phyloP scores from a whole-genome alignment of 2,888 invertebrate genomes.

The Microctonus aethiopoides region DNA sequence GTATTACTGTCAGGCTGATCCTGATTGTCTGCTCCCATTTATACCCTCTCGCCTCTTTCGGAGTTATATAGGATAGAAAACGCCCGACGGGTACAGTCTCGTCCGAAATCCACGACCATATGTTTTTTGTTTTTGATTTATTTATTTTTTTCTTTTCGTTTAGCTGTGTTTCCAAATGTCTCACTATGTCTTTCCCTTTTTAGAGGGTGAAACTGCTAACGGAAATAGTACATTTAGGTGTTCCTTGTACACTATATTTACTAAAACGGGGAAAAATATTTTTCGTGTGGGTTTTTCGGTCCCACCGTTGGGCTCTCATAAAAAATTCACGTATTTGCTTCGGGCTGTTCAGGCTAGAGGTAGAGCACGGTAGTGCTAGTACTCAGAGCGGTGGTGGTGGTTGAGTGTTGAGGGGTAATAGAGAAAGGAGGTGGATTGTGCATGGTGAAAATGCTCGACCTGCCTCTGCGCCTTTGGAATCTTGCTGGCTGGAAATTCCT shows the following conservation, averaged over 20 bases:
- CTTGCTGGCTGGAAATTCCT: slow-evolving; percentile 28
- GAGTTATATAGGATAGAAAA: background rate
- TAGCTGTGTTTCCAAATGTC: background rate
- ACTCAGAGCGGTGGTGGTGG: background rate
- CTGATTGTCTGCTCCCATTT: slow-evolving; percentile 38
- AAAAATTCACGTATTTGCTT: slow-evolving; percentile 32
- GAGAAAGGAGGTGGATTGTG: background rate
- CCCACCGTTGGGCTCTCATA: background rate
- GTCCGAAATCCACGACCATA: slow-evolving; percentile 4
- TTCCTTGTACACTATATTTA: background rate
- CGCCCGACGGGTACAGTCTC: slow-evolving; percentile 8
- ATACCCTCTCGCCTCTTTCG: slow-evolving; percentile 7
- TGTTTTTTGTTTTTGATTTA: background rate
- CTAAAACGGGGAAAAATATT: background rate
- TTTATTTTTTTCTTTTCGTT: background rate
- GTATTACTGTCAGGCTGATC: slow-evolving; percentile 25
- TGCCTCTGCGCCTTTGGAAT: slow-evolving; percentile 26
- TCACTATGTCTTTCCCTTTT: background rate
- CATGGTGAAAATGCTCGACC: slow-evolving; percentile 16
- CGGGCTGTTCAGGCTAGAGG: slow-evolving; percentile 23
- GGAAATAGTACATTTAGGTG: background rate
- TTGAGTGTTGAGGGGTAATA: background rate
- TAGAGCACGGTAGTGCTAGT: background rate
- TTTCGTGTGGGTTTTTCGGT: background rate
- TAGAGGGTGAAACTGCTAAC: background rate